These are phyloP conservation scores for Cololabis saira DNA, from an alignment of 2,113 vertebrate genomes.

Conservation along the genomic window DNA sequence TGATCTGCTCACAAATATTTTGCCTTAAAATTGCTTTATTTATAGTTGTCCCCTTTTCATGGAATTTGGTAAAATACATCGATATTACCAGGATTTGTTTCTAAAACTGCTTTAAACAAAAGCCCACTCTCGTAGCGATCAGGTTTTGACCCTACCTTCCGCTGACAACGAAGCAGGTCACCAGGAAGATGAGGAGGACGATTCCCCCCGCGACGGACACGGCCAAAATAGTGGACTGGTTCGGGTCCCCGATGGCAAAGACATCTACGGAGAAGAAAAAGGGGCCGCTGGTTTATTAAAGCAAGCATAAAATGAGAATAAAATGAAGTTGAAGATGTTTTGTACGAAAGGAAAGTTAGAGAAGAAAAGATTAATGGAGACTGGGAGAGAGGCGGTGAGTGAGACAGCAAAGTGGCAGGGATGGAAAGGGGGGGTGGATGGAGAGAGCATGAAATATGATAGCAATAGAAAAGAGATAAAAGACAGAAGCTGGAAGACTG, in stretches of 20 bases:
- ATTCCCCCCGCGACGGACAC: constrained; percentile 85
- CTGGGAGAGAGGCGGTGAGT: constrained; percentile 32
- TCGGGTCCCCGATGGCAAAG: constrained; percentile 85
- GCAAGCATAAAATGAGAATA: constrained; percentile 17
- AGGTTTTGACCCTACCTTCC: constrained; percentile 77
- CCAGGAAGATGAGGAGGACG: constrained; percentile 84
- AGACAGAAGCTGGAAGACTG: constrained; percentile 50
- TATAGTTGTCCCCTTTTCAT: no score
- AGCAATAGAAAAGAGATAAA: constrained; percentile 60
- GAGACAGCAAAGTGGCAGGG: constrained; percentile 1
- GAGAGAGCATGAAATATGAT: constrained; percentile 58
- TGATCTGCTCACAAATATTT: no score
- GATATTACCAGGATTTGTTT: no score
- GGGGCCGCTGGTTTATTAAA: constrained; percentile 27
- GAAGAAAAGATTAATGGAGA: constrained; percentile 27
- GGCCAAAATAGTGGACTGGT: constrained; percentile 85
- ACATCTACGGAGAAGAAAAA: constrained; percentile 75
- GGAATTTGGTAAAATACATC: no score
- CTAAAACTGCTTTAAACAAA: background rate
- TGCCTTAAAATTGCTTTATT: no score
- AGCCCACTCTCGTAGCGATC: background rate
- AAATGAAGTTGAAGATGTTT: constrained; percentile 10
- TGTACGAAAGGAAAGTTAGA: constrained; percentile 4
- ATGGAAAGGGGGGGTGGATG: constrained; percentile 12
- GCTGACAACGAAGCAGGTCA: constrained; percentile 86